A percentile compares a stretch with the other conserved stretches of the same genome.
phyloP scores from a whole-genome alignment of 1,140 invertebrate genomes.

The Bombus huntii region DNA sequence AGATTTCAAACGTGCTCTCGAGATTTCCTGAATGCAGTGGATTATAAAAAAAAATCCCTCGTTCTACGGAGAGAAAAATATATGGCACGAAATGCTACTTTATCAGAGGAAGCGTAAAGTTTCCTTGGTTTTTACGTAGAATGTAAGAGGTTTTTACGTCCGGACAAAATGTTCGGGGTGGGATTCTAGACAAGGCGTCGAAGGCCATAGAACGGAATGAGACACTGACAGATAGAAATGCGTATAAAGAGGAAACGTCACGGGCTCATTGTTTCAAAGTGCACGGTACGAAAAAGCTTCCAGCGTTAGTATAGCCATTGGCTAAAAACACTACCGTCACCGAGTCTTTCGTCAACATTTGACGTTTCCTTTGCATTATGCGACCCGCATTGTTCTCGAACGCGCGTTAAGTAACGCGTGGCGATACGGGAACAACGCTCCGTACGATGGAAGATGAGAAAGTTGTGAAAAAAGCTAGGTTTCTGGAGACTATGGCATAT shows the following conservation, averaged over 20 bases:
- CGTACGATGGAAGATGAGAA: too few species aligned
- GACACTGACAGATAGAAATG: not conserved
- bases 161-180: slow-evolving; percentile 15
- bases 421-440: not conserved
- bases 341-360: slow-evolving; percentile 48
- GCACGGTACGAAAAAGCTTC: slow-evolving; percentile 40
- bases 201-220: not conserved
- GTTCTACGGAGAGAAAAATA: not conserved
- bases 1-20: not conserved
- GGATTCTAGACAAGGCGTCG: slow-evolving; percentile 12
- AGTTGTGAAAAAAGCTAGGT: not conserved
- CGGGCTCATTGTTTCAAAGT: slow-evolving; percentile 56
- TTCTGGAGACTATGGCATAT: not conserved
- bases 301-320: slow-evolving; percentile 39
- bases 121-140: not conserved
- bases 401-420: not conserved
- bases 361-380: slow-evolving; percentile 26
- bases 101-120: not conserved
- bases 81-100: not conserved
- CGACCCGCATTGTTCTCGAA: slow-evolving; percentile 43
- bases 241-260: slow-evolving; percentile 7
- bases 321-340: slow-evolving; percentile 39
- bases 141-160: not conserved
- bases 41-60: not conserved
- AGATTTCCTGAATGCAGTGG: too few species aligned